These are phyloP conservation scores for Plebejus melissa DNA, from an alignment of 2,888 invertebrate genomes.

Conservation along the genomic window DNA sequence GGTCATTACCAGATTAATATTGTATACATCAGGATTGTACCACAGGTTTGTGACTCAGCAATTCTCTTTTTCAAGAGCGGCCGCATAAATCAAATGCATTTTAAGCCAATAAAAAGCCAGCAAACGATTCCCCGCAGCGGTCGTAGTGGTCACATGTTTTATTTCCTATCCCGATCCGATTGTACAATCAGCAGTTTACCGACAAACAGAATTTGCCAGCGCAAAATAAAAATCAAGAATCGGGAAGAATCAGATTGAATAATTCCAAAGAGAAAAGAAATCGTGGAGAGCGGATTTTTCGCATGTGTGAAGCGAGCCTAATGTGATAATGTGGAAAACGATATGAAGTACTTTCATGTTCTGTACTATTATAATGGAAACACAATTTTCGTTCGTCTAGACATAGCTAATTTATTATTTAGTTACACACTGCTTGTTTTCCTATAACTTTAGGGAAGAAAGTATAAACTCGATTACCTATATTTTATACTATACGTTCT, in stretches of 20 bases:
- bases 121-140: slow-evolving; percentile 13
- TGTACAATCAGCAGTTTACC: slow-evolving; percentile 19
- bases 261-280: slow-evolving; percentile 11
- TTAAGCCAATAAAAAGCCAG: slow-evolving; percentile 19
- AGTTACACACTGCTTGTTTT: no score
- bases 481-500: no score
- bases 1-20: neutral
- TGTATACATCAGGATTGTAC: neutral
- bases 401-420: no score
- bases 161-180: slow-evolving; percentile 17
- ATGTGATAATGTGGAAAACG: neutral
- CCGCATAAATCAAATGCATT: slow-evolving; percentile 15
- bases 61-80: neutral
- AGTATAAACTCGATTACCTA: no score
- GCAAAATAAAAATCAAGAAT: slow-evolving; percentile 17
- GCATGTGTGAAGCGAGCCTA: neutral
- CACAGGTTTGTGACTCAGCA: neutral
- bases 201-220: slow-evolving; percentile 18
- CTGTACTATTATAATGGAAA: no score
- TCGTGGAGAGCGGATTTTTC: neutral
- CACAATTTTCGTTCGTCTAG: no score
- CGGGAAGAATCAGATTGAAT: slow-evolving; percentile 12
- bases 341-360: neutral
- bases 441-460: no score
- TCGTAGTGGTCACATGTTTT: slow-evolving; percentile 17